Evolutionary conservation across 1,140 invertebrate species (phyloP).

Genomic region (Hylyphantes graminicola): DNA sequence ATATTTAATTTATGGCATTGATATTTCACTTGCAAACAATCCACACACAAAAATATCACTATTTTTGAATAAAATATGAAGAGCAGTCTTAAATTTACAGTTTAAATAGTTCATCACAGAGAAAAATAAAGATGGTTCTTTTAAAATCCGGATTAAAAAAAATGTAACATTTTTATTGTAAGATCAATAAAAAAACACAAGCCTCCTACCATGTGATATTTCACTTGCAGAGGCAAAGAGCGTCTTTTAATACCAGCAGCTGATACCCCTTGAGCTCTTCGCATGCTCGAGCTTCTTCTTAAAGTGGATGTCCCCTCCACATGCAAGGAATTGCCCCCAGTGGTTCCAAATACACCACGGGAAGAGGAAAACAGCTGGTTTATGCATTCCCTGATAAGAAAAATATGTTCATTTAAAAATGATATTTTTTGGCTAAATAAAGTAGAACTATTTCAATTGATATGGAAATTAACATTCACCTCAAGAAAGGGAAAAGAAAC

Average conservation of each 20-base stretch:
- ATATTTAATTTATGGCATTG: too few species aligned
- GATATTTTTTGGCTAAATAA: too few species aligned
- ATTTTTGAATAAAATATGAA: too few species aligned
- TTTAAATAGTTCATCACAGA: background rate
- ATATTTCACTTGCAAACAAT: too few species aligned
- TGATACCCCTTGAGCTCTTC: slow-evolving; percentile 86
- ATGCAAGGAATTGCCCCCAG: slow-evolving; percentile 81
- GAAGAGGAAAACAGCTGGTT: slow-evolving; percentile 80
- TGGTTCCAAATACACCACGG: slow-evolving; percentile 76
- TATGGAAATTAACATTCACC: too few species aligned
- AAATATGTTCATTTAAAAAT: too few species aligned
- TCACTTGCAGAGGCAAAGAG: slow-evolving; percentile 89
- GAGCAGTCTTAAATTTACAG: too few species aligned
- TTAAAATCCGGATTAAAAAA: background rate
- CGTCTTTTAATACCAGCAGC: slow-evolving; percentile 85
- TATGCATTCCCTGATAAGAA: slow-evolving; percentile 78
- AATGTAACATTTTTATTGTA: background rate
- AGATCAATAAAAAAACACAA: background rate
- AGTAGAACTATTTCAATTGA: too few species aligned
- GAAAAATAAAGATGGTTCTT: background rate
- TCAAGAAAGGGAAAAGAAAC: too few species aligned
- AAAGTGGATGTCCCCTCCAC: slow-evolving; percentile 77
- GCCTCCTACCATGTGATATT: slow-evolving; percentile 80
- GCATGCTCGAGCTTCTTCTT: slow-evolving; percentile 86
- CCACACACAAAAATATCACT: too few species aligned